A percentile compares a stretch with the other conserved stretches of the same genome.
Conservation (phyloP, 1,140 invertebrate species). For the Ctenoplectra terminalis region DNA sequence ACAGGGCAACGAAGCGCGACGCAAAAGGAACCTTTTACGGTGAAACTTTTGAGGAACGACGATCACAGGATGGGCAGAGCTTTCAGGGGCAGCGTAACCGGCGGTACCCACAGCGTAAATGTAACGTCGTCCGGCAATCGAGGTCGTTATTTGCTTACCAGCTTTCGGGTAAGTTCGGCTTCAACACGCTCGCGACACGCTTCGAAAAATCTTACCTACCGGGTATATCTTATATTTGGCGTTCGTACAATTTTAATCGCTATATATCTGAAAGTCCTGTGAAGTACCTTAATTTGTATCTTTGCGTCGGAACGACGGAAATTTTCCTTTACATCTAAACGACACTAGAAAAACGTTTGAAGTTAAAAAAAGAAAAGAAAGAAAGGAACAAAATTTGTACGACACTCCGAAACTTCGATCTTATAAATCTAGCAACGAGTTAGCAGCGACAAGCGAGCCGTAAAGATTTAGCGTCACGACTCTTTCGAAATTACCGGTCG, state of each 20-base stretch:
- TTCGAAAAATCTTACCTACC: not conserved
- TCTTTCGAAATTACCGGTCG: not conserved
- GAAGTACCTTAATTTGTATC: not conserved
- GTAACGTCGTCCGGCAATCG: constrained; percentile 8
- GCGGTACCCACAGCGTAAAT: not conserved
- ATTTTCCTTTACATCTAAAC: too few relatives aligned
- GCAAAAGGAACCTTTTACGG: constrained; percentile 40
- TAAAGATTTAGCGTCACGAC: not conserved
- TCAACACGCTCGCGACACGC: not conserved
- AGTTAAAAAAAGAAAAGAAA: not conserved
- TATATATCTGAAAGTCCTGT: not conserved
- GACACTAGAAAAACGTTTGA: not conserved
- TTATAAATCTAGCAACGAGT: not conserved
- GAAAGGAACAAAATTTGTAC: not conserved
- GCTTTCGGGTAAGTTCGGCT: not conserved
- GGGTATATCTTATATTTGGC: not conserved
- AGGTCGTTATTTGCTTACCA: constrained; percentile 10
- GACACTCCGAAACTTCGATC: not conserved
- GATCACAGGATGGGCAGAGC: constrained; percentile 32
- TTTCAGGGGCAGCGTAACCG: constrained; percentile 29
- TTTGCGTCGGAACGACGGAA: too few relatives aligned
- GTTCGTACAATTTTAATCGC: not conserved
- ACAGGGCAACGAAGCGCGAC: constrained; percentile 50
- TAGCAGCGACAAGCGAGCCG: not conserved
- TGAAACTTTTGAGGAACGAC: constrained; percentile 62